Conservation (phyloP, 1,140 invertebrate genomes). For the Aphidius gifuensis region DNA sequence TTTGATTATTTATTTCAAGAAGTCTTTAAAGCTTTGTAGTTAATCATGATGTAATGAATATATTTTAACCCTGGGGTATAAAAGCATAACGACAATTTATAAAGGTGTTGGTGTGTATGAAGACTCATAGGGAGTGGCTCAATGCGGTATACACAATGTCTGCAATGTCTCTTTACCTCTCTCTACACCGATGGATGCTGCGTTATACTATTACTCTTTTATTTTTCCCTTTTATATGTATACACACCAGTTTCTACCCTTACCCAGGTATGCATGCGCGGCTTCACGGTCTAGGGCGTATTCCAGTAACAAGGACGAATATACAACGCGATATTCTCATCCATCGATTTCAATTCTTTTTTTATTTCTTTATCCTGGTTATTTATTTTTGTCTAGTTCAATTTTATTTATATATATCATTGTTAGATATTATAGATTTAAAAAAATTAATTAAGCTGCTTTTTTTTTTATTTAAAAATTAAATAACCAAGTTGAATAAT, state of each 20-base stretch:
- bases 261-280: conserved; percentile 6
- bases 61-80: neutral
- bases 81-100: neutral
- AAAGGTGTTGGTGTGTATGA: conserved; percentile 1
- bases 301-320: neutral
- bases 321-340: too few relatives aligned
- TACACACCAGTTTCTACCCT: neutral
- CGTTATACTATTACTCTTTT: conserved; percentile 7
- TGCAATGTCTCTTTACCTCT: conserved; percentile 2
- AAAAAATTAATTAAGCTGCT: too few relatives aligned
- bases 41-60: too few relatives aligned
- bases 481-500: too few relatives aligned
- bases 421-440: too few relatives aligned
- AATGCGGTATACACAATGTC: conserved; percentile 15
- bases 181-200: conserved; percentile 10
- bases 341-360: too few relatives aligned
- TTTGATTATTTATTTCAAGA: too few relatives aligned
- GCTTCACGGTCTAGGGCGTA: conserved; percentile 11
- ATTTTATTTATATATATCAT: too few relatives aligned
- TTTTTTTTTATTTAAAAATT: too few relatives aligned
- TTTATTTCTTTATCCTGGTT: too few relatives aligned
- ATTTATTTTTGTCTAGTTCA: too few relatives aligned
- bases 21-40: too few relatives aligned
- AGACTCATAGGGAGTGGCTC: conserved; percentile 21
- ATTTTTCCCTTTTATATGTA: neutral